Evolutionary conservation across 2,797 vertebrate species (phyloP), one percentile per base, ranked within the genome.

Genomic region (Muraenolepis orangiensis): DNA sequence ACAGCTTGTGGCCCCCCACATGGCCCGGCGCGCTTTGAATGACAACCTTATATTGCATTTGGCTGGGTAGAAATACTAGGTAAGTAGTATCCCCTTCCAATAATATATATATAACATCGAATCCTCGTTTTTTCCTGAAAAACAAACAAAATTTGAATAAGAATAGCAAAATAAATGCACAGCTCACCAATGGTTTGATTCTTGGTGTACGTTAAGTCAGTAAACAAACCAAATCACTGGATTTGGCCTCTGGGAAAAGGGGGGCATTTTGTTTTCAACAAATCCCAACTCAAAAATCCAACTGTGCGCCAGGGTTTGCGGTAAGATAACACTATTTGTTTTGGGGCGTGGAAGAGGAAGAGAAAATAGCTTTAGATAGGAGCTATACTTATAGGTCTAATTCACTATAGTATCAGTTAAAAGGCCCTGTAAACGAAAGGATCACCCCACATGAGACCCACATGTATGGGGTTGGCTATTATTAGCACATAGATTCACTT

Each of bases 281-380:
- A 38, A 38, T 38, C 4, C 1, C 36, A 38, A 38, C 6, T 38
- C n/a, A n/a, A 38, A 38, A 38, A 38, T 38, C 36, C 1, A 38
- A 38, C 12, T 38, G 32, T 38, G 36, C 12, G 36, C 12, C 32
- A 7, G 7, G 32, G 32, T 34, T 67, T 12, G 28, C 5, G 81
- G 36, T 82, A 82, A 4, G 40, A 38, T 4, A 38, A 6, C 20
- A 7, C 46, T n/a, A 18, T 51, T 51, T 18, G 0, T 51, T 42
- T 42, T 42, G 16, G 40, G 3, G 12, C 20, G 40, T 2, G 74
- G 78, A 78, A 70, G 78, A 78, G 71, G 57, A 82, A 75, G 75
- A 89, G 87, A 84, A 92, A 86, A 85, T 74, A 70, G 74, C 38
- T 70, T n/a, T n/a, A n/a, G n/a, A n/a, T n/a, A n/a, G n/a, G n/a